phyloP scores from a whole-genome alignment of 1,140 invertebrate species.

The Drosophila repleta region DNA sequence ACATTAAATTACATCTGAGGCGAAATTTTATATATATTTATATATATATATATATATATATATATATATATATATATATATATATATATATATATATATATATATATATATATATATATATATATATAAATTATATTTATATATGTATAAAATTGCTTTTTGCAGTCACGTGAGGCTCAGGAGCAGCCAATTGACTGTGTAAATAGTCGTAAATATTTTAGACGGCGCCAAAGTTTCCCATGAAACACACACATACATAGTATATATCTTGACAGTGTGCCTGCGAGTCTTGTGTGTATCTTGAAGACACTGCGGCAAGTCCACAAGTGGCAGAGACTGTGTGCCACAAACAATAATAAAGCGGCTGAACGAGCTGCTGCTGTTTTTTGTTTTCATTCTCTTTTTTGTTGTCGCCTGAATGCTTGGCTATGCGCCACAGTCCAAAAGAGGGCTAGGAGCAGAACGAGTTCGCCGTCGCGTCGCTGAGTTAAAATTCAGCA shows the following conservation, averaged over 20 bases:
- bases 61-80: not conserved
- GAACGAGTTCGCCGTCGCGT: not conserved
- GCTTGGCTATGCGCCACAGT: constrained; percentile 5
- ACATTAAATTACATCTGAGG: constrained; percentile 37
- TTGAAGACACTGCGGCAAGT: constrained; percentile 62
- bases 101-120: not conserved
- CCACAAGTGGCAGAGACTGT: constrained; percentile 33
- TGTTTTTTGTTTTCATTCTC: constrained; percentile 9
- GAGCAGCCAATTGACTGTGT: constrained; percentile 63
- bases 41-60: not conserved
- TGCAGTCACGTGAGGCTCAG: constrained; percentile 48
- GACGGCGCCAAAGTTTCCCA: constrained; percentile 47
- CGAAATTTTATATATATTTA: constrained; percentile 18
- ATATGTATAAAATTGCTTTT: constrained; percentile 34
- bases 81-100: not conserved
- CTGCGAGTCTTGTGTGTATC: constrained; percentile 27
- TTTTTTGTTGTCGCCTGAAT: constrained; percentile 29
- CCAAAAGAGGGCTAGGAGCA: not conserved
- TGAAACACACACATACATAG: constrained; percentile 7
- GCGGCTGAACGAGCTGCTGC: constrained; percentile 14
- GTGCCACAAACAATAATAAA: constrained; percentile 38
- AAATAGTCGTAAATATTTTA: constrained; percentile 74
- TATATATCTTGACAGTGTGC: constrained; percentile 9
- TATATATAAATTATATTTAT: too few relatives aligned
- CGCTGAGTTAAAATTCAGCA: not conserved